Conservation (phyloP, 2,797 vertebrate species). For the Oryzias sinensis region DNA sequence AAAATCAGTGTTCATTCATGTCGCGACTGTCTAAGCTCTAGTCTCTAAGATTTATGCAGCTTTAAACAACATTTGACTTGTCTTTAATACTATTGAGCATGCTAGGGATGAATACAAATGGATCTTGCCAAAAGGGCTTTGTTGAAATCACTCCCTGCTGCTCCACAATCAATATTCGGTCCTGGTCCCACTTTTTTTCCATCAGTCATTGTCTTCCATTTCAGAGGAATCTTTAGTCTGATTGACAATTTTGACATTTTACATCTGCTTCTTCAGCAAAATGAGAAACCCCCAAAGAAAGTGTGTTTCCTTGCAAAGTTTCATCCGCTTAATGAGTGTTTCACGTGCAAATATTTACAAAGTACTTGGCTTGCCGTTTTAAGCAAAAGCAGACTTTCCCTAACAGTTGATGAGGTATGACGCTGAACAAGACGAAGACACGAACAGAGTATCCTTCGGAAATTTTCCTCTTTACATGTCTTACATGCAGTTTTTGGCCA, state of each 20-base stretch:
- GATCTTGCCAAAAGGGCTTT: constrained; percentile 33
- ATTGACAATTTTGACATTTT: constrained; percentile 34
- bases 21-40: no score
- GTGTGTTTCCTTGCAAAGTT: constrained; percentile 5
- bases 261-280: constrained; percentile 19
- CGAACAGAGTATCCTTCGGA: constrained; percentile 36
- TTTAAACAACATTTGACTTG: no score
- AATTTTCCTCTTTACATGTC: constrained; percentile 25
- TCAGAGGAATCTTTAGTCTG: constrained; percentile 18
- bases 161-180: constrained; percentile 26
- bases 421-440: constrained; percentile 37
- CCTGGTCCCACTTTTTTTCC: constrained; percentile 23
- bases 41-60: no score
- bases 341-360: constrained; percentile 38
- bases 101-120: constrained; percentile 44
- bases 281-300: constrained; percentile 6
- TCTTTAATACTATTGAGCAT: neutral
- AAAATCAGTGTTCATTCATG: no score
- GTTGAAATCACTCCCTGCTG: constrained; percentile 1
- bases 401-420: constrained; percentile 52
- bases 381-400: constrained; percentile 51
- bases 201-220: constrained; percentile 25
- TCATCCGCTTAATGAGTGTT: constrained; percentile 27
- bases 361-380: constrained; percentile 34
- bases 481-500: constrained; percentile 30